A percentile compares a stretch with the other conserved stretches of the same genome.
These are phyloP conservation scores for Amyelois transitella DNA, from an alignment of 1,140 invertebrate genomes.

Conservation along the genomic window DNA sequence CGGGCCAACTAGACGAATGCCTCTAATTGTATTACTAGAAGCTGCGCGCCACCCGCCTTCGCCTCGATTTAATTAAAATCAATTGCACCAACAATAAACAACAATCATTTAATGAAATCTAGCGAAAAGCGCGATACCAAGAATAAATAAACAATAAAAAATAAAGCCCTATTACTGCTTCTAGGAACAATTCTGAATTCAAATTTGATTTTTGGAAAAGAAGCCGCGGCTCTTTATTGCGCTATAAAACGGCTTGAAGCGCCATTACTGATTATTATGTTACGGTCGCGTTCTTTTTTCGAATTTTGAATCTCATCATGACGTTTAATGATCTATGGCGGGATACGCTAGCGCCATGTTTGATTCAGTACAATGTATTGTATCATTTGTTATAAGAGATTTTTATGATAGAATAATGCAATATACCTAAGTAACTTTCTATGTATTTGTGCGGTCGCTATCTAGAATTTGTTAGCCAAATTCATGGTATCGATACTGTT, in stretches of 20 bases:
- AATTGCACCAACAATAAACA: background rate
- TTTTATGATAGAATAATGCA: slow-evolving; percentile 7
- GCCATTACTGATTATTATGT: slow-evolving; percentile 4
- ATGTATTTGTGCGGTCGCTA: too few species aligned
- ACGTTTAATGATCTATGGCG: slow-evolving; percentile 6
- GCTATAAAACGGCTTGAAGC: slow-evolving; percentile 27
- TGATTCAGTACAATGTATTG: slow-evolving; percentile 11
- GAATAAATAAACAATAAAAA: background rate
- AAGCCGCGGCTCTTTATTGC: slow-evolving; percentile 27
- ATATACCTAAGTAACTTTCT: background rate
- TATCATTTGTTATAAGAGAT: slow-evolving; percentile 38
- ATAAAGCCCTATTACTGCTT: background rate
- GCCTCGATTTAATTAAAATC: background rate
- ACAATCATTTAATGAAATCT: background rate
- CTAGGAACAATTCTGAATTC: background rate
- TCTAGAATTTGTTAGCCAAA: too few species aligned
- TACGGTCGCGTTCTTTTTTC: slow-evolving; percentile 17
- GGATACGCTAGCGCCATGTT: background rate
- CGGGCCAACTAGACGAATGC: too few species aligned
- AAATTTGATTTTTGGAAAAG: background rate
- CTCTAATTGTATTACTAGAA: background rate
- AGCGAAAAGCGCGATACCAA: background rate
- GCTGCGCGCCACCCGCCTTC: background rate
- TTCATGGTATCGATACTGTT: too few species aligned
- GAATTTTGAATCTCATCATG: slow-evolving; percentile 7